Evolutionary conservation across 2,797 vertebrate species (phyloP).

Genomic region (Distichodus sexfasciatus): DNA sequence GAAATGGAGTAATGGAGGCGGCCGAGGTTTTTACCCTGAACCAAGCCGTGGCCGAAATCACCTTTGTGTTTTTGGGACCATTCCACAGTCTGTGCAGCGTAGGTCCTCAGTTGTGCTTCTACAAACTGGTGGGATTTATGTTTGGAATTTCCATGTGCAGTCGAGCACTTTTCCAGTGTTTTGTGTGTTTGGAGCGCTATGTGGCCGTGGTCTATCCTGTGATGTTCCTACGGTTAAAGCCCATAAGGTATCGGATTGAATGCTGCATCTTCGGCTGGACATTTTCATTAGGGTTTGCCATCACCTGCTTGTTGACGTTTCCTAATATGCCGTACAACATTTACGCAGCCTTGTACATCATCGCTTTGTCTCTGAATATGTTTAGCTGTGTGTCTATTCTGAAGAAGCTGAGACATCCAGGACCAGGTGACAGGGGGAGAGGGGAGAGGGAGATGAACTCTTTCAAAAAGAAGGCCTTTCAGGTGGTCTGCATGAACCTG

Average conservation of each 20-base stretch:
- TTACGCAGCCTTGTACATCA: background rate
- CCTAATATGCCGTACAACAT: background rate
- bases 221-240: background rate
- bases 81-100: background rate
- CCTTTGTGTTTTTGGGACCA: background rate
- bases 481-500: background rate
- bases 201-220: slow-evolving; percentile 8
- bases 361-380: background rate
- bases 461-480: slow-evolving; percentile 12
- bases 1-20: background rate
- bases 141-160: background rate
- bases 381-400: slow-evolving; percentile 9
- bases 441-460: background rate
- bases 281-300: accelerated
- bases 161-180: background rate
- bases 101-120: background rate
- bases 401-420: background rate
- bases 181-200: slow-evolving; percentile 15
- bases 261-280: background rate
- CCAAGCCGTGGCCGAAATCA: background rate
- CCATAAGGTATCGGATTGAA: background rate
- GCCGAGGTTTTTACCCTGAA: background rate
- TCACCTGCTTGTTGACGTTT: background rate
- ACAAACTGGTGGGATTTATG: background rate
- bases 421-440: background rate